These are phyloP conservation scores for Epinotia brunnichana DNA, from an alignment of 2,888 invertebrate genomes.

Conservation along the genomic window DNA sequence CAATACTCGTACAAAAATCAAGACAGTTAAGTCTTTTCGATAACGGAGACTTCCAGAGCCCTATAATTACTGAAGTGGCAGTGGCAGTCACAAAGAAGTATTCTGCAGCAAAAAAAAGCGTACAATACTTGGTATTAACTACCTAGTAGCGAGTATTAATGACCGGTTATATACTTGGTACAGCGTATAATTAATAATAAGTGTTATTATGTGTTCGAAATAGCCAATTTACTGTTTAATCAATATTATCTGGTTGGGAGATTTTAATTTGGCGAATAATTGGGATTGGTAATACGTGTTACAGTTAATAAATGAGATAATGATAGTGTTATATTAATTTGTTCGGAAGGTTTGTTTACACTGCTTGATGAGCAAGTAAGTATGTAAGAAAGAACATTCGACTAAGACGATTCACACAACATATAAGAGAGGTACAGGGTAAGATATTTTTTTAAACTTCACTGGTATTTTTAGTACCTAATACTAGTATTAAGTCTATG, in stretches of 20 bases:
- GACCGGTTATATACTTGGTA: background rate
- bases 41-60: background rate
- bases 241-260: background rate
- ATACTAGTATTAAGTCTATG: too few species aligned
- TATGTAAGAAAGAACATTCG: too few species aligned
- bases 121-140: background rate
- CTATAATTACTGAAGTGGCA: conserved; percentile 12
- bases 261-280: conserved; percentile 19
- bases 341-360: background rate
- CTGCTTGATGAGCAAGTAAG: background rate
- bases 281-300: background rate
- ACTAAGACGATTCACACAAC: too few species aligned
- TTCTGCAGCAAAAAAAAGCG: background rate
- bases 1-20: background rate
- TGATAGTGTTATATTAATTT: background rate
- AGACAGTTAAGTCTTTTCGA: background rate
- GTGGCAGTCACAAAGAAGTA: conserved; percentile 10
- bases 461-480: too few species aligned
- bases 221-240: conserved; percentile 7
- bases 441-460: too few species aligned
- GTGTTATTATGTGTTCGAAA: background rate
- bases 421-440: too few species aligned
- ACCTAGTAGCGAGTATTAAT: background rate
- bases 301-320: background rate
- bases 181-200: conserved; percentile 8